Evolutionary conservation across 2,113 vertebrate species (phyloP).

Genomic region (Ibidorhyncha struthersii): DNA sequence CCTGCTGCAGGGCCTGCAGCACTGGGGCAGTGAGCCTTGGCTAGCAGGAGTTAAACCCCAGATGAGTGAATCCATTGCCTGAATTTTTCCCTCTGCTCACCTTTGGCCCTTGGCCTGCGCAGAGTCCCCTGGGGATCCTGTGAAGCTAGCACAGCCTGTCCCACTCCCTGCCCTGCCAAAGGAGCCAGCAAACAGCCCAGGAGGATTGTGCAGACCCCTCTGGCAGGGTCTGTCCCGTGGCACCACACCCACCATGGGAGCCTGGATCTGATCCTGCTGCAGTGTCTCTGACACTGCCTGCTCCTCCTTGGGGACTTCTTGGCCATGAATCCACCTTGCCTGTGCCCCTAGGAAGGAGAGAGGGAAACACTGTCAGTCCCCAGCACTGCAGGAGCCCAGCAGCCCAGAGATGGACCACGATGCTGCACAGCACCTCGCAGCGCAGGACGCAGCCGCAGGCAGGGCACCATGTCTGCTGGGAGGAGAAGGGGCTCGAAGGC

Average conservation of each 20-base stretch:
- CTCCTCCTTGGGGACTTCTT: background rate
- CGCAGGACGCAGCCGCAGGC: background rate
- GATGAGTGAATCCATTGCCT: background rate
- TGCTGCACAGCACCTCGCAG: background rate
- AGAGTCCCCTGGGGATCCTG: background rate
- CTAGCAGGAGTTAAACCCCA: background rate
- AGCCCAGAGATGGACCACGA: background rate
- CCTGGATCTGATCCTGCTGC: background rate
- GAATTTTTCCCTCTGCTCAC: background rate
- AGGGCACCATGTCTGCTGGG: rapidly evolving
- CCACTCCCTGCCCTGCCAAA: background rate
- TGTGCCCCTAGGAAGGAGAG: background rate
- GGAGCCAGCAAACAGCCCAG: background rate
- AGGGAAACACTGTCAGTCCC: background rate
- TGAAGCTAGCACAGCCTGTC: background rate
- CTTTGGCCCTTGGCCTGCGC: background rate
- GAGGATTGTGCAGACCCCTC: rapidly evolving
- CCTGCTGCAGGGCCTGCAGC: background rate
- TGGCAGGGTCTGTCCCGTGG: background rate
- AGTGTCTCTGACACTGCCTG: background rate
- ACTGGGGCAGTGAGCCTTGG: background rate
- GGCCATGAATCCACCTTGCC: background rate
- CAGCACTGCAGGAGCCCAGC: background rate
- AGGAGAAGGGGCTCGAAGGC: background rate
- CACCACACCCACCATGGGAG: background rate